Conservation (phyloP, 2,888 invertebrate genomes). For the Trachelus troglodyta region DNA sequence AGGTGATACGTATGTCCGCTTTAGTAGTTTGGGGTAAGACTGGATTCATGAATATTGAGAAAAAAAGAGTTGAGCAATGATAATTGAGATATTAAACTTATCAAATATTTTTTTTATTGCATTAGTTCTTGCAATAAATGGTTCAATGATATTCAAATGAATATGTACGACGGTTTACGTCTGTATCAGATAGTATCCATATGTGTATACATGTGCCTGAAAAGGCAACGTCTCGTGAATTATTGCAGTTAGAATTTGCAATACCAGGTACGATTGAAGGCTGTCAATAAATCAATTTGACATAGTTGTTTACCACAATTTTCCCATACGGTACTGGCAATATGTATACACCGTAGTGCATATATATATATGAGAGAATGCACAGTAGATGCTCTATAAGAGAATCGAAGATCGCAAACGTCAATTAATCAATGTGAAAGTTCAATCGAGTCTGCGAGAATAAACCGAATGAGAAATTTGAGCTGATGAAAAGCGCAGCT, state of each 20-base stretch:
- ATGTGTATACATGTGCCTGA: background rate
- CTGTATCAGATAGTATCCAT: background rate
- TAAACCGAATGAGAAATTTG: background rate
- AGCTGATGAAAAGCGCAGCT: background rate
- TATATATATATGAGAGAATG: background rate
- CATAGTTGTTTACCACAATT: background rate
- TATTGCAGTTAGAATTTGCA: background rate
- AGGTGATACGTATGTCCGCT: background rate
- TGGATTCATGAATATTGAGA: background rate
- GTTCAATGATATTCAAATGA: background rate
- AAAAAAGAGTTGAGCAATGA: background rate
- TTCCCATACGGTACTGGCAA: background rate
- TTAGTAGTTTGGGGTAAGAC: background rate
- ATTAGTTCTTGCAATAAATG: background rate
- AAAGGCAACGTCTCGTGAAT: background rate
- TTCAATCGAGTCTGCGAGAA: background rate
- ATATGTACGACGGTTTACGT: background rate
- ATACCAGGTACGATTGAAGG: background rate
- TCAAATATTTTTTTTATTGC: background rate
- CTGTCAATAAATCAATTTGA: background rate
- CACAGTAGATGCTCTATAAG: background rate
- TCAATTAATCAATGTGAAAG: background rate
- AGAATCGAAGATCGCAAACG: background rate
- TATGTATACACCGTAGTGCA: background rate
- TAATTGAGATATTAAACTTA: background rate